Conservation (phyloP, 2,797 vertebrate genomes). For the Columba guinea region DNA sequence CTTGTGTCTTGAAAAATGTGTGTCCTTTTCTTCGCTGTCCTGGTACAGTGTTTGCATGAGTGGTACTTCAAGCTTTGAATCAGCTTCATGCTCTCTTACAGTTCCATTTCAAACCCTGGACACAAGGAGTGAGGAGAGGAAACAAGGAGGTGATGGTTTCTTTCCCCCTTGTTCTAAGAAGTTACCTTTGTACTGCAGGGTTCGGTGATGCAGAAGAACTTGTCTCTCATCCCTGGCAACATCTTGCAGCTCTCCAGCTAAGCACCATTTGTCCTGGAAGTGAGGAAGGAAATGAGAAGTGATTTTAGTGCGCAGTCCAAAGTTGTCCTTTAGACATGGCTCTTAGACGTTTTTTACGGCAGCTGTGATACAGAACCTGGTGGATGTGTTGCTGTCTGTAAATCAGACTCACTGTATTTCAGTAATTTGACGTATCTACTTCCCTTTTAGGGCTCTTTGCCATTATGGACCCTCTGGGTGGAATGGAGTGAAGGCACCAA, state of each 20-base stretch:
- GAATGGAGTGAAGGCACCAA: conserved; percentile 85
- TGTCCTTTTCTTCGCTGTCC: background rate
- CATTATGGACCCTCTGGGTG: conserved; percentile 87
- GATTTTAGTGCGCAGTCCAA: background rate
- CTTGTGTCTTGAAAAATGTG: background rate
- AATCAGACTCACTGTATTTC: background rate
- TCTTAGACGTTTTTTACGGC: background rate
- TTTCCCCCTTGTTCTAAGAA: background rate
- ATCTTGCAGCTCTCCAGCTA: background rate
- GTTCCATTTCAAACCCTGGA: background rate
- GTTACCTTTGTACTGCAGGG: background rate
- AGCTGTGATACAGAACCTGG: background rate
- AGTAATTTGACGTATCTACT: background rate
- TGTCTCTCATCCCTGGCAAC: background rate
- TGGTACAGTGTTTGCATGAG: background rate
- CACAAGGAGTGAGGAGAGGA: background rate
- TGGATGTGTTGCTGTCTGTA: background rate
- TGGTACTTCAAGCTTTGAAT: background rate
- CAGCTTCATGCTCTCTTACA: background rate
- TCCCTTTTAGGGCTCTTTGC: conserved; percentile 81
- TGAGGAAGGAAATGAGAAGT: background rate
- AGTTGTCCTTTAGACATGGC: background rate
- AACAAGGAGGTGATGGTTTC: background rate
- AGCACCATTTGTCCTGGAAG: background rate
- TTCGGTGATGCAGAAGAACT: background rate